These are phyloP conservation scores for Macropis europaea DNA, from an alignment of 2,888 invertebrate species.

Conservation along the genomic window DNA sequence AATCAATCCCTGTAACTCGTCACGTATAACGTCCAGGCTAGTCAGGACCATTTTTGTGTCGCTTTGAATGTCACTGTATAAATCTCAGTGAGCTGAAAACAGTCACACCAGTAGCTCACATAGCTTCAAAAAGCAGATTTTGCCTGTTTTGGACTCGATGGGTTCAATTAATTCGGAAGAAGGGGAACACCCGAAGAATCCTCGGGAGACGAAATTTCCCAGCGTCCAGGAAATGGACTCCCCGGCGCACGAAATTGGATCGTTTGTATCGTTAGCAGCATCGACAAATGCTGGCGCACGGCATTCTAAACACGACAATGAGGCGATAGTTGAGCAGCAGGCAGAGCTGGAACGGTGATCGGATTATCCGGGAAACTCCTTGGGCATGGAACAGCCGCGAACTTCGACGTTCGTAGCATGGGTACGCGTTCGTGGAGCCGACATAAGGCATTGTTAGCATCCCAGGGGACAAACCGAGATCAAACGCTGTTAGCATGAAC, in stretches of 20 bases:
- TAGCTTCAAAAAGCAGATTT: too few species aligned
- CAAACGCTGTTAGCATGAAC: constrained; percentile 64
- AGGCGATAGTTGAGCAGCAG: constrained; percentile 16
- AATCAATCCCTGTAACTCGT: too few species aligned
- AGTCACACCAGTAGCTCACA: too few species aligned
- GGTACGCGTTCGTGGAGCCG: constrained; percentile 38
- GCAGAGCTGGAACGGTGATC: constrained; percentile 50
- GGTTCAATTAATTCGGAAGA: too few species aligned
- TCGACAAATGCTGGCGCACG: constrained; percentile 32
- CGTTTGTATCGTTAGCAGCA: constrained; percentile 49
- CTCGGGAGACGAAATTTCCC: too few species aligned
- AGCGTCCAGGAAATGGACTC: too few species aligned
- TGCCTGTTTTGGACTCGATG: too few species aligned
- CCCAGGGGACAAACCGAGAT: constrained; percentile 63
- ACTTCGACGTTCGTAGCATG: constrained; percentile 31
- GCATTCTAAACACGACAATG: constrained; percentile 49
- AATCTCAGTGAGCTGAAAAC: too few species aligned
- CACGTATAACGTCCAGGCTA: too few species aligned
- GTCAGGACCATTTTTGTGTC: too few species aligned
- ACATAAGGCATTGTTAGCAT: constrained; percentile 67
- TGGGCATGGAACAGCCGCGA: constrained; percentile 37
- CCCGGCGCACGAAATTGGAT: constrained; percentile 49
- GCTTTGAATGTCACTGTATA: too few species aligned
- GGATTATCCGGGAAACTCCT: constrained; percentile 61
- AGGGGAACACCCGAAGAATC: too few species aligned